Percentiles rank a stretch among this genome's conserved stretches.
These are phyloP conservation scores for Uropsilus gracilis DNA, from an alignment of 2,113 vertebrate genomes.

Conservation along the genomic window DNA sequence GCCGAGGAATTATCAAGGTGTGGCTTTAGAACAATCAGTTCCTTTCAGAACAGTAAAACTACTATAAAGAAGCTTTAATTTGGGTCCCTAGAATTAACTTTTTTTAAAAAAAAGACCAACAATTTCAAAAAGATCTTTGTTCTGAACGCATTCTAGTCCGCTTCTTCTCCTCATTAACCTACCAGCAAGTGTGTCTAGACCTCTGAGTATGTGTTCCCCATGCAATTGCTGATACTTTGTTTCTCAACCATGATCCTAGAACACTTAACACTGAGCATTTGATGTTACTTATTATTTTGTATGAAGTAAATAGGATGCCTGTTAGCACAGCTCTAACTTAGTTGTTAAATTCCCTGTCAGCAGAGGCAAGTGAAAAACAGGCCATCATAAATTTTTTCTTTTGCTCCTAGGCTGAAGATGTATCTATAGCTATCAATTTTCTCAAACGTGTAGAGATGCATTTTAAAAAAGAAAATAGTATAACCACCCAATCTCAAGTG, in stretches of 20 bases:
- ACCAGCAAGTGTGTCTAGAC: background rate
- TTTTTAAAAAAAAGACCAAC: background rate
- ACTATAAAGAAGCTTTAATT: conserved; percentile 59
- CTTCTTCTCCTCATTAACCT: conserved; percentile 10
- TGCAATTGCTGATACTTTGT: background rate
- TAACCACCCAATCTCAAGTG: background rate
- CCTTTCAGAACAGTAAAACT: conserved; percentile 67
- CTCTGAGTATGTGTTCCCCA: background rate
- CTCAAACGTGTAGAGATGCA: background rate
- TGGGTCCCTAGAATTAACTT: conserved; percentile 49
- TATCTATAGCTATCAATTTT: background rate
- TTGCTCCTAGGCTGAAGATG: background rate
- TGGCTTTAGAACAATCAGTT: conserved; percentile 65
- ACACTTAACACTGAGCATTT: background rate
- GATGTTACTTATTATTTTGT: background rate
- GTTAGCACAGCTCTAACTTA: background rate
- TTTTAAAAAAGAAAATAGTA: background rate
- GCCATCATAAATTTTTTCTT: background rate
- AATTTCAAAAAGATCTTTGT: conserved; percentile 71
- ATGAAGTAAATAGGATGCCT: background rate
- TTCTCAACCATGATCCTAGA: background rate
- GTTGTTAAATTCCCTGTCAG: conserved; percentile 1
- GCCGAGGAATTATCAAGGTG: conserved; percentile 63
- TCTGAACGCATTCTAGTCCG: conserved; percentile 27
- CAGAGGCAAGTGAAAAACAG: background rate